Evolutionary conservation across 37 sponge, comb jelly and placozoan genomes (phyloP).

Genomic region (Dysidea cf. avara): DNA sequence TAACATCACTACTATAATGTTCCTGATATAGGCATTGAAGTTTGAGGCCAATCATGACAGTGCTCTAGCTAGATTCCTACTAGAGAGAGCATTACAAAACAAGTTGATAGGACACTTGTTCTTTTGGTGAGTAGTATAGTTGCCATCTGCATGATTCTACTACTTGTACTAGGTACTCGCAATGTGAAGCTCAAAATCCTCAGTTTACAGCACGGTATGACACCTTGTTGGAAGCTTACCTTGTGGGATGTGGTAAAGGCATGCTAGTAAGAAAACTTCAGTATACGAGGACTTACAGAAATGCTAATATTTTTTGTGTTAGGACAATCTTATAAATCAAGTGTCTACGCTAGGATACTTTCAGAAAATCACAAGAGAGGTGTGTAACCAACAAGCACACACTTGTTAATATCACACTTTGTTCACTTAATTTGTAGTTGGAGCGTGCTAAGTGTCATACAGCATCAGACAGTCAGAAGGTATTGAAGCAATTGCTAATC

Average conservation of each 20-base stretch:
- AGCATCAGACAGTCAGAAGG: no score
- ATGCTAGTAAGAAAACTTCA: slow-evolving; percentile 50
- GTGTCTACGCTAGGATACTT: no score
- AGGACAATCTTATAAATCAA: no score
- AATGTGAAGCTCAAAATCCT: slow-evolving; percentile 58
- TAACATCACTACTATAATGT: slow-evolving; percentile 8
- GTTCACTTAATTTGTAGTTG: no score
- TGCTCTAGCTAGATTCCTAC: slow-evolving; percentile 68
- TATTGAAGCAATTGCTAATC: no score
- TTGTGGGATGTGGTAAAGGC: slow-evolving; percentile 69
- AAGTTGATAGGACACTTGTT: slow-evolving; percentile 80
- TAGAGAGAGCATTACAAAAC: slow-evolving; percentile 69
- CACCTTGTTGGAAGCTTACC: slow-evolving; percentile 75
- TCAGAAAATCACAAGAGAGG: no score
- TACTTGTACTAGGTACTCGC: slow-evolving; percentile 60
- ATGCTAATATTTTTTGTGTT: no score
- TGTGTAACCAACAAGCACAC: no score
- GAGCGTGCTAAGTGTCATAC: no score
- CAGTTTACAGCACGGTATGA: slow-evolving; percentile 47
- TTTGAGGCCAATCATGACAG: slow-evolving; percentile 84
- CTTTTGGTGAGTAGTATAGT: slow-evolving; percentile 65
- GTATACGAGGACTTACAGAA: no score
- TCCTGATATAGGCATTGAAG: slow-evolving; percentile 65
- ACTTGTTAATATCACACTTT: no score
- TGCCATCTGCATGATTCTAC: no score